Evolutionary conservation across 2,113 vertebrate genomes (phyloP).

Genomic region (Lepisosteus osseus): DNA sequence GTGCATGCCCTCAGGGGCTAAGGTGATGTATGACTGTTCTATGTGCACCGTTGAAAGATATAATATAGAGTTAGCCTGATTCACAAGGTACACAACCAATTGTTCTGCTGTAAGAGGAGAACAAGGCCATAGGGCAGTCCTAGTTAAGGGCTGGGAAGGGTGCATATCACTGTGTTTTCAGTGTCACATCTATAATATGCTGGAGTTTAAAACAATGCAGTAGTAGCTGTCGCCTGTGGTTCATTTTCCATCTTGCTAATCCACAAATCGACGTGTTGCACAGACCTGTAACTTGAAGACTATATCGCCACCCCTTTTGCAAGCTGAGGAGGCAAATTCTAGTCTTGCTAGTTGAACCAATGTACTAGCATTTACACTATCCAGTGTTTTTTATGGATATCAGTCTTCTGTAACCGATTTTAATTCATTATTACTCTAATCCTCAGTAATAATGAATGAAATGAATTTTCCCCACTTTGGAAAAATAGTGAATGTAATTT

Average conservation of each 20-base stretch:
- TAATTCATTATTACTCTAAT: no score
- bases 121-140: slow-evolving; percentile 29
- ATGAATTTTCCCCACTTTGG: no score
- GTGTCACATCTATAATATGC: slow-evolving; percentile 40
- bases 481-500: no score
- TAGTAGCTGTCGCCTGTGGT: not conserved
- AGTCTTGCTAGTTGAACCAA: no score
- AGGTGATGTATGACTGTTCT: slow-evolving; percentile 37
- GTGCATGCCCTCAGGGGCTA: slow-evolving; percentile 46
- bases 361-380: no score
- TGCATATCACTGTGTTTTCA: slow-evolving; percentile 43
- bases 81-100: slow-evolving; percentile 44
- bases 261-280: not conserved
- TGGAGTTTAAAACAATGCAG: slow-evolving; percentile 15
- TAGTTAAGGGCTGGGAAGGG: slow-evolving; percentile 33
- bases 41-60: slow-evolving; percentile 45
- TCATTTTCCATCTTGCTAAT: not conserved
- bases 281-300: no score
- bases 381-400: no score
- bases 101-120: slow-evolving; percentile 56
- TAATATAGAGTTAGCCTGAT: slow-evolving; percentile 48
- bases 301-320: no score
- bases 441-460: no score
- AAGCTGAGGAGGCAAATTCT: no score
- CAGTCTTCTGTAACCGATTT: no score